These are phyloP conservation scores for Phyllostomus discolor DNA, from an alignment of 2,113 vertebrate genomes.

Conservation along the genomic window DNA sequence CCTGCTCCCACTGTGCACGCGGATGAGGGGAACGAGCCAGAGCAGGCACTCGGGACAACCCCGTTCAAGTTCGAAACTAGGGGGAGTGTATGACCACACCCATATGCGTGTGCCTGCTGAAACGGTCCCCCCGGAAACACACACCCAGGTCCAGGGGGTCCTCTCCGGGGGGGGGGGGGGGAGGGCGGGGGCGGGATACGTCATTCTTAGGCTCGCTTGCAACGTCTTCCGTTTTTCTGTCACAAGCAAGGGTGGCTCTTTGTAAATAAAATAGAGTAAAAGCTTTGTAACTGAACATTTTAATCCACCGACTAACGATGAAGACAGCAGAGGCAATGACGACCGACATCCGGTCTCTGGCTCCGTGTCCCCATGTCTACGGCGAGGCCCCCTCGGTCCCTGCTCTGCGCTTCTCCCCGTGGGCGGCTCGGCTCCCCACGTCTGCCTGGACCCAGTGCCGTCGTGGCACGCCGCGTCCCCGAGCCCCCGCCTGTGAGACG, in stretches of 20 bases:
- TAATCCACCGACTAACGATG: not conserved
- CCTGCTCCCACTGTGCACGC: not conserved
- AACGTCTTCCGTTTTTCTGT: not conserved
- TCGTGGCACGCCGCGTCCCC: no score
- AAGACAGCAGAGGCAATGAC: not conserved
- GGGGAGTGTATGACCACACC: not conserved
- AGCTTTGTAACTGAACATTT: not conserved
- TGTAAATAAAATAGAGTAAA: not conserved
- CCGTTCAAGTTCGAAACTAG: not conserved
- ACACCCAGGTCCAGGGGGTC: not conserved
- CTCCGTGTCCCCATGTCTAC: not conserved
- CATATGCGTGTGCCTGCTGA: not conserved
- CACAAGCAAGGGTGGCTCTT: not conserved
- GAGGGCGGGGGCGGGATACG: not conserved
- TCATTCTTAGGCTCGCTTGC: not conserved
- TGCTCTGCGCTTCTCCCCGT: not conserved
- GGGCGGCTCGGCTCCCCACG: not conserved
- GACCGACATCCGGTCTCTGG: fast-evolving
- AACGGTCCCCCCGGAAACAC: not conserved
- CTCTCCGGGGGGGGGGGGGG: not conserved
- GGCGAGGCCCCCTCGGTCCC: no score
- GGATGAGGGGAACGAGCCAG: not conserved
- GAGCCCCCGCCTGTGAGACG: not conserved
- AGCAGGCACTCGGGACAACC: not conserved
- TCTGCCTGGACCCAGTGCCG: not conserved